Base-by-base conservation (phyloP, 2,113 vertebrate genomes). In the Podarcis muralis region DNA sequence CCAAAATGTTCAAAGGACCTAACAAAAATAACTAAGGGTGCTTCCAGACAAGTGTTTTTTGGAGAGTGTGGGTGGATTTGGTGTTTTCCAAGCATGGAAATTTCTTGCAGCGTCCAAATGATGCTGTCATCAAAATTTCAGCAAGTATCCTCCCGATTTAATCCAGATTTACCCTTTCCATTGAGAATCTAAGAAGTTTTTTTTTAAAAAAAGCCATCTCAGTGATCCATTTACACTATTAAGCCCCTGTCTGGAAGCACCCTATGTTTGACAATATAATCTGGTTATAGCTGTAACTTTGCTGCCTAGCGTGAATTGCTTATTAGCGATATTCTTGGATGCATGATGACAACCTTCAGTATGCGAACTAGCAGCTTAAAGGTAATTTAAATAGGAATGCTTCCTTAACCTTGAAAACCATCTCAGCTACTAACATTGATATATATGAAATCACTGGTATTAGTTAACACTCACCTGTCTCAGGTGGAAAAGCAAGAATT, bases 401-500 rank as follows among this genome's bases (percentile, higher is more conserved):
- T 32, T 84, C 4, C 20, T 85, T 76, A 1, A 18, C 25, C 40
- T 88, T 68, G 2, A 23, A 85, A 83, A n/a, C 82, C 35, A 0
- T 0, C 1, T 85, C 11, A 88, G 74, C 23, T 59, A 25, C 32
- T 75, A 69, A 30, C 74, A 81, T 75, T 81, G n/a, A 88, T 8
- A 5, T 85, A 35, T 68, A 27, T 72, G 16, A 13, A n/a, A 87
- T 53, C 59, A 59, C 25, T 89, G 27, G n/a, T 5, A 20, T 3
- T 0, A 0, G 27, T 90, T 62, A 86, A 75, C 3, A 62, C 88
- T 92, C 76, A 72, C 15, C 1, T 87, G 81, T 75, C 85, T 37
- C 2, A 40, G 77, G 12, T 83, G 27, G 66, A 93, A 93, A 91
- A 0, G 84, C 30, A 86, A 69, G 66, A 81, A 40, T n/a, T 83